Evolutionary conservation across 2,888 invertebrate species (phyloP).

Genomic region (Heliothis peltigera): DNA sequence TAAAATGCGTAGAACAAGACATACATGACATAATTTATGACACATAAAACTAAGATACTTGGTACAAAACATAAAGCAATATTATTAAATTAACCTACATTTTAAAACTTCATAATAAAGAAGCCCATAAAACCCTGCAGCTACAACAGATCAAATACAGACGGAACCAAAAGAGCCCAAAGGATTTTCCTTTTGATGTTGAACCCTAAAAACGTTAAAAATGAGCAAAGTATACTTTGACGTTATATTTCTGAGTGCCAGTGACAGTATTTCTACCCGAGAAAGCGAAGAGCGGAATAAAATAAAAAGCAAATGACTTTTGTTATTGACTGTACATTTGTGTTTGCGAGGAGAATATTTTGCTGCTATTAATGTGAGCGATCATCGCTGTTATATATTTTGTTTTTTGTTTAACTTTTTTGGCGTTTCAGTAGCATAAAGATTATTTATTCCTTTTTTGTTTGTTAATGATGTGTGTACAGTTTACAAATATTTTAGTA

Average conservation of each 20-base stretch:
- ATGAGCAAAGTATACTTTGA: slow-evolving; percentile 46
- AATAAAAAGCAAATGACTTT: slow-evolving; percentile 58
- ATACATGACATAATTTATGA: background rate
- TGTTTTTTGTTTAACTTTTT: slow-evolving; percentile 13
- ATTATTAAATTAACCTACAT: slow-evolving; percentile 17
- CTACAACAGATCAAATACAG: slow-evolving; percentile 41
- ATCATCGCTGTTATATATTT: slow-evolving; percentile 17
- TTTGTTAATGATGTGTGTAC: too few species aligned
- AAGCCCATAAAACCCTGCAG: slow-evolving; percentile 28
- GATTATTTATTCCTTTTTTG: background rate
- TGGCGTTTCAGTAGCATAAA: background rate
- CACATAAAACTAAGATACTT: slow-evolving; percentile 2
- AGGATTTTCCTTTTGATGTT: slow-evolving; percentile 33
- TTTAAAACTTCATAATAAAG: slow-evolving; percentile 40
- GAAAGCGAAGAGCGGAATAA: slow-evolving; percentile 35
- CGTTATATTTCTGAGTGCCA: slow-evolving; percentile 50
- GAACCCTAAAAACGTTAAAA: slow-evolving; percentile 43
- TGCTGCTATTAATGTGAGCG: slow-evolving; percentile 14
- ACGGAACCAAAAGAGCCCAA: slow-evolving; percentile 16
- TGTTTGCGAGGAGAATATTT: slow-evolving; percentile 36
- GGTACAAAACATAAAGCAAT: slow-evolving; percentile 5
- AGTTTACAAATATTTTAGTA: too few species aligned
- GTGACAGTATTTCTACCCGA: slow-evolving; percentile 53
- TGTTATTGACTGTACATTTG: slow-evolving; percentile 52
- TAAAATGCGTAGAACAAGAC: too few species aligned